phyloP scores from a whole-genome alignment of 2,113 vertebrate species.

The Pollachius pollachius region DNA sequence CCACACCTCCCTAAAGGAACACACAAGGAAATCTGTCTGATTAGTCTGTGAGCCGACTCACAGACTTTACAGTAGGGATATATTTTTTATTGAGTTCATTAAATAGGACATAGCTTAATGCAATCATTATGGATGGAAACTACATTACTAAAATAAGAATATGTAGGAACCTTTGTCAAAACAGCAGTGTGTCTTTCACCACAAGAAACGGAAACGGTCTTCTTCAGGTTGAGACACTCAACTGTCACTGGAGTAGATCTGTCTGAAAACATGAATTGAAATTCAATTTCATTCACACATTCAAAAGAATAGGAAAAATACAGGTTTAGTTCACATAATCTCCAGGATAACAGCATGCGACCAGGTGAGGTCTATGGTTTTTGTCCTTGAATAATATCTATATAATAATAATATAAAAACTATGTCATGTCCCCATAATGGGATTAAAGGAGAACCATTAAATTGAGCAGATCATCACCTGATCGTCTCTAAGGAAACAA shows the following conservation, averaged over 20 bases:
- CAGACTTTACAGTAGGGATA: neutral
- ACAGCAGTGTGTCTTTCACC: constrained; percentile 87
- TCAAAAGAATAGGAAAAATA: neutral
- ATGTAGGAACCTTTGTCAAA: constrained; percentile 79
- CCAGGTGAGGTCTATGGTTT: no score
- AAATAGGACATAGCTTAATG: neutral
- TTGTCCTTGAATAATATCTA: no score
- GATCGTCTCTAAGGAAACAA: no score
- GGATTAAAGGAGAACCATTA: no score
- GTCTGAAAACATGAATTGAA: constrained; percentile 61
- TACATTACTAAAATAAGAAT: neutral
- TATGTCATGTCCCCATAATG: no score
- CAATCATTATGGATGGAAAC: no score
- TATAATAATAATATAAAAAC: no score
- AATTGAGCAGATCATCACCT: no score
- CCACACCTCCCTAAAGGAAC: constrained; percentile 76
- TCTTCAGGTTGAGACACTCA: constrained; percentile 81
- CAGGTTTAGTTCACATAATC: no score
- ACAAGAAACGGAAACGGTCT: constrained; percentile 83
- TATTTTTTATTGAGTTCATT: no score
- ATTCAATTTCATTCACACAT: neutral
- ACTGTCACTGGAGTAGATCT: constrained; percentile 79
- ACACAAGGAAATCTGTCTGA: neutral
- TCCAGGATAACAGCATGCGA: no score
- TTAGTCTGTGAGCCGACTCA: neutral